Percentiles rank a stretch among this genome's conserved stretches.
Evolutionary conservation across 2,797 vertebrate genomes (phyloP).

Genomic region (Myripristis murdjan): DNA sequence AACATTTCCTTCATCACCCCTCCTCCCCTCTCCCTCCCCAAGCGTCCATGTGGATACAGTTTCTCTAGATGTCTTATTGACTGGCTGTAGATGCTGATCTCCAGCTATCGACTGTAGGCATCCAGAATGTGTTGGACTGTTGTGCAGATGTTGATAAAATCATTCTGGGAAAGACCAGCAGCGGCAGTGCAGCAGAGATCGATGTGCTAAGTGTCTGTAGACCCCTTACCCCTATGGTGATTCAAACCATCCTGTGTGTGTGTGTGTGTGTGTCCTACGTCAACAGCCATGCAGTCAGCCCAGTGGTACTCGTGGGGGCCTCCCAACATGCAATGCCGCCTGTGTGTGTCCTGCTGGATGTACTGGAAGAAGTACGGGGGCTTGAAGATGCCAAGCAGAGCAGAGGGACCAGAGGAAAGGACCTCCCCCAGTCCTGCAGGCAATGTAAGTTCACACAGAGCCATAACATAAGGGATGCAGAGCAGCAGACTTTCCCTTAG

Average conservation of each 20-base stretch:
- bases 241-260: conserved; percentile 16
- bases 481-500: too few species aligned
- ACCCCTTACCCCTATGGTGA: neutral
- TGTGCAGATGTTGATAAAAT: conserved; percentile 35
- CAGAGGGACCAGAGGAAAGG: conserved; percentile 94
- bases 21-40: neutral
- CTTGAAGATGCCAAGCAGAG: conserved; percentile 97
- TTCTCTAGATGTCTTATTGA: conserved; percentile 13
- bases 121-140: neutral
- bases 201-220: conserved; percentile 10
- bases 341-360: conserved; percentile 97
- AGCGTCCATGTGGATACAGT: neutral
- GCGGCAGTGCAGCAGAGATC: neutral
- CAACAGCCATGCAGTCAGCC: conserved; percentile 91
- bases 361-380: conserved; percentile 99
- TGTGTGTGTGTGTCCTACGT: conserved; percentile 53
- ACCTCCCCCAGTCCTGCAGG: conserved; percentile 90
- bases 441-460: conserved; percentile 75
- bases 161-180: conserved; percentile 14
- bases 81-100: neutral
- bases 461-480: neutral
- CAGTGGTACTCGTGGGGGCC: conserved; percentile 99
- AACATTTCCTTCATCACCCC: neutral
- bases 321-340: conserved; percentile 98
- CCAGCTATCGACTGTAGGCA: conserved; percentile 2